Percentiles rank a stretch among this genome's conserved stretches.
Evolutionary conservation across 1,140 invertebrate species (phyloP).

Genomic region (Drosophila albomicans): DNA sequence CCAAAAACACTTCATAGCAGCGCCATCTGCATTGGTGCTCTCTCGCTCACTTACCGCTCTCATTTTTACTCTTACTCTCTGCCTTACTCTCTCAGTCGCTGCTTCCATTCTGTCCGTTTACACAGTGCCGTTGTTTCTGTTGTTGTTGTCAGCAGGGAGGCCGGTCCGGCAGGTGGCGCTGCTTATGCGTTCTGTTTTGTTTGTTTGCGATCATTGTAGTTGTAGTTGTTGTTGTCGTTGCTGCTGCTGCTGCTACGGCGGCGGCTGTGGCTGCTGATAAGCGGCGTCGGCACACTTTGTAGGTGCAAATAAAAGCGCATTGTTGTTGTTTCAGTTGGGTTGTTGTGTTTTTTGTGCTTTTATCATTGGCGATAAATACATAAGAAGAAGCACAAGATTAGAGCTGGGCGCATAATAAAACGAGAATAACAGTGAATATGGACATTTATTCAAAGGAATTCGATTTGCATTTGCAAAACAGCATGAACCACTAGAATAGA

Average conservation of each 20-base stretch:
- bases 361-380: conserved; percentile 66
- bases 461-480: too few species aligned
- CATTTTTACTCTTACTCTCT: too few species aligned
- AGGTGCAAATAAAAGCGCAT: conserved; percentile 54
- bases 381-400: conserved; percentile 55
- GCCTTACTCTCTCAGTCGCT: conserved; percentile 1
- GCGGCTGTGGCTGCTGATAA: conserved; percentile 46
- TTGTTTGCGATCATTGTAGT: conserved; percentile 40
- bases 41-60: not conserved
- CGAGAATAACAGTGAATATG: conserved; percentile 8
- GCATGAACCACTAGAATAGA: too few species aligned
- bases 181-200: conserved; percentile 25
- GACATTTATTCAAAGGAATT: too few species aligned
- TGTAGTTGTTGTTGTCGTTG: conserved; percentile 20
- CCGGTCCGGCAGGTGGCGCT: conserved; percentile 60
- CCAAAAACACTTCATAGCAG: conserved; percentile 32
- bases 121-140: conserved; percentile 6
- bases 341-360: conserved; percentile 38
- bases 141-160: conserved; percentile 45
- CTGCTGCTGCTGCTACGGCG: not conserved
- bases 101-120: not conserved
- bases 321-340: conserved; percentile 41
- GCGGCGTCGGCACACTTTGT: conserved; percentile 67
- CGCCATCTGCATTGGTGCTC: conserved; percentile 13
- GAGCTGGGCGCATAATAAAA: conserved; percentile 19